Evolutionary conservation across 2,113 vertebrate genomes (phyloP).

Genomic region (Tringa solitaria): DNA sequence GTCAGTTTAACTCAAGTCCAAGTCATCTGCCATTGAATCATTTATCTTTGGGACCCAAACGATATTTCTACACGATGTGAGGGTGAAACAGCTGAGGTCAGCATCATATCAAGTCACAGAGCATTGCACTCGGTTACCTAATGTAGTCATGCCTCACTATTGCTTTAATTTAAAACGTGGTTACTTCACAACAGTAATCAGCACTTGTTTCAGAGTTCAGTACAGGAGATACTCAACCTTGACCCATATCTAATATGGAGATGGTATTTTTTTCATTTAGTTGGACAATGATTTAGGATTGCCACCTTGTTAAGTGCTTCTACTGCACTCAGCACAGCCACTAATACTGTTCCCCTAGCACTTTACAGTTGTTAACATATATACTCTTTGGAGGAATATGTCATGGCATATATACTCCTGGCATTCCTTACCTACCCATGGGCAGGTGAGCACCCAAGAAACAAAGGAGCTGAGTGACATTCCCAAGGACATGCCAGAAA

Average conservation of each 20-base stretch:
- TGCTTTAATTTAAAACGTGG: slow-evolving; percentile 22
- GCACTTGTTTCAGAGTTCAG: slow-evolving; percentile 18
- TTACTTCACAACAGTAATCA: slow-evolving; percentile 19
- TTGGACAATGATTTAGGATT: slow-evolving; percentile 37
- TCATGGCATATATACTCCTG: background rate
- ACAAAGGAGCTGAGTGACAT: background rate
- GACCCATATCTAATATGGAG: background rate
- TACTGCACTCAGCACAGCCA: background rate
- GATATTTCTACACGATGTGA: background rate
- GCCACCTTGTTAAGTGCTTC: background rate
- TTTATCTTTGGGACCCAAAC: background rate
- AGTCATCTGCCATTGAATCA: background rate
- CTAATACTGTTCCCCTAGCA: background rate
- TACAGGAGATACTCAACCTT: slow-evolving; percentile 24
- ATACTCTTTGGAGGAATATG: background rate
- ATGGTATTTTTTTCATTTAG: background rate
- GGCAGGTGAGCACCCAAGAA: background rate
- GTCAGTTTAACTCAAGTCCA: background rate
- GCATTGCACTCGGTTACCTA: slow-evolving; percentile 20
- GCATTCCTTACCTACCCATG: background rate
- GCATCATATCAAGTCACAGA: background rate
- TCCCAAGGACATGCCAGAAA: background rate
- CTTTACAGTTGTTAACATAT: background rate
- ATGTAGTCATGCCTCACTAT: background rate
- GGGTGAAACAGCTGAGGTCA: slow-evolving; percentile 38